Percentiles rank a stretch among this genome's conserved stretches.
Conservation (phyloP, 2,113 vertebrate genomes). For the Anthoscopus minutus region DNA sequence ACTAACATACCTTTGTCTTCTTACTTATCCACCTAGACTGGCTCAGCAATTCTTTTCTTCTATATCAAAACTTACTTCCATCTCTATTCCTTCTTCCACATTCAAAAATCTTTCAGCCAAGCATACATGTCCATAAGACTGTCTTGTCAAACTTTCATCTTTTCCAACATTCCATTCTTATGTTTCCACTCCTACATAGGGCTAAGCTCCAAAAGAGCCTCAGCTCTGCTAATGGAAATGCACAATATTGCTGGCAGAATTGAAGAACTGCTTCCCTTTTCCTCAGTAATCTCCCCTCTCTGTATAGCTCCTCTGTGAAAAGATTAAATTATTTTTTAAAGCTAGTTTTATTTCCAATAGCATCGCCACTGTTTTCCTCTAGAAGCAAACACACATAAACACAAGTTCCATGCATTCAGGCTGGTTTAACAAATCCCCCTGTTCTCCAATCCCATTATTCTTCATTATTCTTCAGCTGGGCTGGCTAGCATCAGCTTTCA, state of each 20-base stretch:
- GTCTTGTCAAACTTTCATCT: no score
- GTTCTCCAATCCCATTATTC: background rate
- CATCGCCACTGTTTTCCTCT: background rate
- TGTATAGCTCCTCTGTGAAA: background rate
- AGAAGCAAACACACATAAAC: background rate
- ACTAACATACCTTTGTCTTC: no score
- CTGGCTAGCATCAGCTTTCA: background rate
- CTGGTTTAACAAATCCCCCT: background rate
- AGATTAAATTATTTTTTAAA: background rate
- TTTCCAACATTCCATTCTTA: no score
- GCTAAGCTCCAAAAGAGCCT: background rate
- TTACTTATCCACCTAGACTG: no score
- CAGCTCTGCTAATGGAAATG: background rate
- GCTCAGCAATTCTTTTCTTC: no score
- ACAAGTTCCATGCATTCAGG: background rate
- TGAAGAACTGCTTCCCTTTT: background rate
- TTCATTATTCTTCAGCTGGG: background rate
- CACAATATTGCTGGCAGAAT: background rate
- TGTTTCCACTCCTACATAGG: background rate
- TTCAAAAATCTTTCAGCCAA: no score
- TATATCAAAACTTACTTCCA: no score
- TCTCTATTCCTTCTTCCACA: no score
- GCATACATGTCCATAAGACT: no score
- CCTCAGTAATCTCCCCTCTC: background rate
- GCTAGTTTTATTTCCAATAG: background rate